Evolutionary conservation across 2,888 invertebrate species (phyloP).

Genomic region (Cremastinae sp.): DNA sequence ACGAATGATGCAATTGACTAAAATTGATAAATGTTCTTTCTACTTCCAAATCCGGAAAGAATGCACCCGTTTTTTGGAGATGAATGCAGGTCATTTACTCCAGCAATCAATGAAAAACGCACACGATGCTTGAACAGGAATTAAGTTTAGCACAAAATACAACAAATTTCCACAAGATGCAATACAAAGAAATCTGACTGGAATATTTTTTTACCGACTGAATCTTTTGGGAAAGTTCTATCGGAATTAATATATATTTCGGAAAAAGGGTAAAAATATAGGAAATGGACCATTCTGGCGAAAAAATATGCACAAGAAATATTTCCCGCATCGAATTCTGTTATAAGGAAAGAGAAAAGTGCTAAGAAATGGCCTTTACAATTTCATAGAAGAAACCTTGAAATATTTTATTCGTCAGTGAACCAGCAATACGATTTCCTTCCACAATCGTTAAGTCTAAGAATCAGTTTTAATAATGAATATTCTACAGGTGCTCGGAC

Average conservation of each 20-base stretch:
- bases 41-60: not conserved
- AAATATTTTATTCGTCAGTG: constrained; percentile 28
- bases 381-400: constrained; percentile 19
- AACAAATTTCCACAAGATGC: too few relatives aligned
- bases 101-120: constrained; percentile 13
- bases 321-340: constrained; percentile 28
- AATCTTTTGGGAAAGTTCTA: not conserved
- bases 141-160: not conserved
- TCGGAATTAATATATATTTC: not conserved
- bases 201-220: not conserved
- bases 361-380: constrained; percentile 45
- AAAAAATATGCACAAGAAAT: not conserved
- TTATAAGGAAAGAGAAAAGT: constrained; percentile 5
- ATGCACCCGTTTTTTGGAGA: not conserved
- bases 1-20: constrained; percentile 4
- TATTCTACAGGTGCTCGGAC: constrained; percentile 50
- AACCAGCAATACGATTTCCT: constrained; percentile 31
- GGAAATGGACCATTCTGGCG: too few relatives aligned
- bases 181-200: too few relatives aligned
- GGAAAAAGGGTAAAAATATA: not conserved
- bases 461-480: constrained; percentile 38
- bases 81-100: constrained; percentile 53
- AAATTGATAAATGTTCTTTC: constrained; percentile 23
- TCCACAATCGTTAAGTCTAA: constrained; percentile 50
- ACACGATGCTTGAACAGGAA: constrained; percentile 12